Evolutionary conservation across 2,113 vertebrate species (phyloP), one percentile per base, ranked within the genome.

Genomic region (Solea solea): DNA sequence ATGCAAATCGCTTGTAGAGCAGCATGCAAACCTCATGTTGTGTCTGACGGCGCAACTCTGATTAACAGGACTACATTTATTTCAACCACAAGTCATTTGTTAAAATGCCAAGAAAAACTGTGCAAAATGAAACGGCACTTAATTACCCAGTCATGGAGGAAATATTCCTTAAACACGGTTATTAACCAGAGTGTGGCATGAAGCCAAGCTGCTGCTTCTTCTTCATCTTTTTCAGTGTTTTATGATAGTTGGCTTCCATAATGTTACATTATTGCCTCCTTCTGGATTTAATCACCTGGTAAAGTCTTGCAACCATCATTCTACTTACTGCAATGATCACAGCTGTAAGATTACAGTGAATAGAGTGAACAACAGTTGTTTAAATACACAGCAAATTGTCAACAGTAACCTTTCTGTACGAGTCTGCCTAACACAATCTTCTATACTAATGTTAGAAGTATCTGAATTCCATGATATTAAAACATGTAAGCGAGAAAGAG

Each of bases 71-170:
- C 40, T 64, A n/a, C 42, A 11, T 21, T 9, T n/a, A 14, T 8
- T 50, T 50, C 14, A 15, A 56, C 56, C 14, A 28, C 3, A 44
- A 52, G 39, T 45, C 21, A 45, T 76, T 59, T 39, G 41, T 64
- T 39, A 15, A 52, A 52, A 2, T 21, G 40, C 27, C 59, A 46
- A 3, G 5, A 41, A 53, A 21, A 52, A 46, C 53, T n/a, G 40
- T 40, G 16, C 28, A 49, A 9, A 44, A 44, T n/a, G 55, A n/a
- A 34, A 48, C 44, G 52, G 10, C 46, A 10, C 39, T 52, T 46
- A 42, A 34, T 42, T 27, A 40, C 57, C 51, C 52, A 59, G 14
- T 79, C 63, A 64, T 51, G 54, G 46, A 71, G 15, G 56, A 74
- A 60, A 78, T 59, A 44, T 53, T 64, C 16, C 16, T 61, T 34